phyloP scores from a whole-genome alignment of 2,113 vertebrate species.

The Sphyrna mokarran region DNA sequence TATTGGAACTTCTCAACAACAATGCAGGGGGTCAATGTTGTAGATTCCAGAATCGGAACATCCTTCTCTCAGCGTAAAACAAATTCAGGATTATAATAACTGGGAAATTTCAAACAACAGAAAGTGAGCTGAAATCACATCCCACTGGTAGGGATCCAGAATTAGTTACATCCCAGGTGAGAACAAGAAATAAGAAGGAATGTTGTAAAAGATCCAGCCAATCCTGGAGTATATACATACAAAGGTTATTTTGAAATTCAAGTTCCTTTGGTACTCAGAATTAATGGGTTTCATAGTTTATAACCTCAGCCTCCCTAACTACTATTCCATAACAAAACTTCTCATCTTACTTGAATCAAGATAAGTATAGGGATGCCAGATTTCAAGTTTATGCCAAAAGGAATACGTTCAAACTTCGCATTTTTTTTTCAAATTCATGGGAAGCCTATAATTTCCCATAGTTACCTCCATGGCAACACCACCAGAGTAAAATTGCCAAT shows the following conservation, averaged over 20 bases:
- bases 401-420: no score
- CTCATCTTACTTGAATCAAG: no score
- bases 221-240: not conserved
- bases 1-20: not conserved
- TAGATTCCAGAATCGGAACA: not conserved
- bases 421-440: no score
- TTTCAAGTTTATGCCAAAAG: no score
- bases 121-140: not conserved
- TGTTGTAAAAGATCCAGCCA: not conserved
- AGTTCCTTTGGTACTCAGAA: no score
- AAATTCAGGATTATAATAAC: not conserved
- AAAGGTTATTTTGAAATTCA: not conserved
- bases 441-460: no score
- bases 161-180: not conserved
- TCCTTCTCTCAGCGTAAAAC: not conserved
- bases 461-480: not conserved
- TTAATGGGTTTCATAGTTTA: not conserved
- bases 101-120: not conserved
- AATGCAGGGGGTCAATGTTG: not conserved
- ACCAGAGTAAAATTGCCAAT: not conserved
- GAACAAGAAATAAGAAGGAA: not conserved
- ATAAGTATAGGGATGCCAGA: no score
- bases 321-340: not conserved
- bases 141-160: not conserved
- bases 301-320: not conserved